Evolutionary conservation across 1,140 invertebrate genomes (phyloP).

Genomic region (Steinernema khuongi): DNA sequence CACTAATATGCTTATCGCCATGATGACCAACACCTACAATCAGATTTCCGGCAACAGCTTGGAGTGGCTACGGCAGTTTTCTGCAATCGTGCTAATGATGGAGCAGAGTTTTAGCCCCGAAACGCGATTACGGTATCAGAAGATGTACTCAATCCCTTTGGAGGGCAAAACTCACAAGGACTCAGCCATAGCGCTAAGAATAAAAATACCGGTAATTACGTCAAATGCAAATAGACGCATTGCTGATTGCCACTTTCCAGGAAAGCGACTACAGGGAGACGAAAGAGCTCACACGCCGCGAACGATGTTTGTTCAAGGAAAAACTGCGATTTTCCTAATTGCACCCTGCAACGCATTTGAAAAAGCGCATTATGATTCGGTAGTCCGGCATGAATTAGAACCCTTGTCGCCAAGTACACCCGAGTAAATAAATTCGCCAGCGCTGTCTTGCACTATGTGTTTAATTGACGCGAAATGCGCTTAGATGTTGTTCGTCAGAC

Average conservation of each 20-base stretch:
- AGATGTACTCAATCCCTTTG: conserved; percentile 88
- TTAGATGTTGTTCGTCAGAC: not conserved
- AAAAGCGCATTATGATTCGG: too few species aligned
- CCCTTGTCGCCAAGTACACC: too few species aligned
- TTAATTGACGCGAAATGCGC: not conserved
- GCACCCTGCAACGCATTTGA: not conserved
- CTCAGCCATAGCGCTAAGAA: not conserved
- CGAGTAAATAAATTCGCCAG: too few species aligned
- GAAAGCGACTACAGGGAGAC: not conserved
- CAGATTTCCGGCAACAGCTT: conserved; percentile 86
- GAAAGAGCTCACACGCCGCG: not conserved
- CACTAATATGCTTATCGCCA: conserved; percentile 96
- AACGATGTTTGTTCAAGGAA: not conserved
- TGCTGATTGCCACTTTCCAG: not conserved
- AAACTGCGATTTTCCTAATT: not conserved
- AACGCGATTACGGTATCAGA: conserved; percentile 75
- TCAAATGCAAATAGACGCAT: not conserved
- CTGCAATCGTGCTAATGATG: conserved; percentile 86
- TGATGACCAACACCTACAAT: conserved; percentile 99
- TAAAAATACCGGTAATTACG: conserved; percentile 7
- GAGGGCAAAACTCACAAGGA: conserved; percentile 73
- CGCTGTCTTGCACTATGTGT: too few species aligned
- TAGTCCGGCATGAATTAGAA: too few species aligned
- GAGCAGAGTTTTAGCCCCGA: conserved; percentile 83
- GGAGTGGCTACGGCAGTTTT: conserved; percentile 95